A percentile compares a stretch with the other conserved stretches of the same genome.
phyloP scores from a whole-genome alignment of 2,113 vertebrate species.

The Heterotis niloticus region DNA sequence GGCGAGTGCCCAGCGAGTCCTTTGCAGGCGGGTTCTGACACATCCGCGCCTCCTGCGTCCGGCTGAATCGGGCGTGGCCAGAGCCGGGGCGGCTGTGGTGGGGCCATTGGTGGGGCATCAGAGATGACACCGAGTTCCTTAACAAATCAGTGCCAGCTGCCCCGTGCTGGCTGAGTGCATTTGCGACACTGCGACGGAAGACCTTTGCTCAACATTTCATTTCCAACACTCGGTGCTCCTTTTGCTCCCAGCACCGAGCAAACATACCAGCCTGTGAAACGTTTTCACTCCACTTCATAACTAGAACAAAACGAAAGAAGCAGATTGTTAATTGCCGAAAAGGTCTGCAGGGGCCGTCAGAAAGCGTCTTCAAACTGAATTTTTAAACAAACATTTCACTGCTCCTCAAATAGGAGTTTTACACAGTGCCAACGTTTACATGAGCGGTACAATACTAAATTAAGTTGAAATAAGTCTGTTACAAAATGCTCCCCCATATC shows the following conservation, averaged over 20 bases:
- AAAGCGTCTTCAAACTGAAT: no score
- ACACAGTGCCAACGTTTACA: no score
- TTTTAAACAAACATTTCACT: no score
- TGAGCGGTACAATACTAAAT: no score
- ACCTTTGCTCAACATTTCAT: background rate
- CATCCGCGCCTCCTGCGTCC: background rate
- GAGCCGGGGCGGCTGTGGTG: background rate
- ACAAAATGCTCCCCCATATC: no score
- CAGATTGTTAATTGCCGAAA: no score
- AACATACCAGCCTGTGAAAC: background rate
- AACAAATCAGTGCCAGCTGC: background rate
- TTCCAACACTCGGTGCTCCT: background rate
- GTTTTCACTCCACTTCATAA: background rate
- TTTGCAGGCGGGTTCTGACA: background rate
- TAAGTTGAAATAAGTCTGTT: no score
- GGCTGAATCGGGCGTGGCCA: background rate
- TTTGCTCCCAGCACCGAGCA: background rate
- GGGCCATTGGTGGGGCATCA: background rate
- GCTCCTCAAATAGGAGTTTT: no score
- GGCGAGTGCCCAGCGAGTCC: background rate
- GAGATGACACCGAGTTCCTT: background rate
- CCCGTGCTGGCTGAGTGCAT: background rate
- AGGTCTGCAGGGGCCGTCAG: background rate
- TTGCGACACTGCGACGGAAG: background rate
- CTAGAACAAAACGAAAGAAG: background rate